Evolutionary conservation across 2,113 vertebrate genomes (phyloP), one percentile per base, ranked within the genome.

Genomic region (Nothobranchius furzeri): DNA sequence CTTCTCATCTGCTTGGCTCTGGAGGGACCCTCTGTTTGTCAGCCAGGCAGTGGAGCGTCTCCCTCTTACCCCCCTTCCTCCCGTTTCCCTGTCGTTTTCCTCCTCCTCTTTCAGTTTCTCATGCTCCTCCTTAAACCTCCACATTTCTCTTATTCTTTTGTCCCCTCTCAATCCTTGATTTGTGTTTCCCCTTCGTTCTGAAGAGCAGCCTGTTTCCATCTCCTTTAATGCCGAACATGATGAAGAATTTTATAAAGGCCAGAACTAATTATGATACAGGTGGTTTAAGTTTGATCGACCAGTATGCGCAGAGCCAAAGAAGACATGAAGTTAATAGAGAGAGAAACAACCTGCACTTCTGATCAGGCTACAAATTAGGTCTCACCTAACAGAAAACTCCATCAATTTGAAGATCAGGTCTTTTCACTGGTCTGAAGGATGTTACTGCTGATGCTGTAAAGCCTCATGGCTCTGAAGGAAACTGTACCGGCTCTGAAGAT

Each of bases 11-110:
- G 85, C 81, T 70, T 25, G 67, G 84, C 90, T 92, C 85, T 91
- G 75, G 90, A 90, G 91, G 88, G 83, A 92, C 80, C 89, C 86
- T 87, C 83, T 92, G 89, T 93, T 92, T 91, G 92, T 93, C 92
- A 93, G 91, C 89, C 84, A 90, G 86, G 87, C 91, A 93, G 87
- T 89, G 89, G 90, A 92, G 89, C 90, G 85, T 86, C 85, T 87
- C 87, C 76, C 85, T 83, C 79, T 86, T 88, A 84, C 83, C 74
- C 75, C 74, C 66, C 84, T 81, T 73, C 67, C 62, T 82, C 76
- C 66, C 72, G 50, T 20, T 77, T 72, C 55, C 62, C 71, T 66
- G 63, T 68, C 68, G 79, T 78, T 78, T 76, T 73, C 30, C 56
- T 12, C 75, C 73, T 76, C 53, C 68, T 69, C 47, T 64, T 46